Conservation (phyloP, 2,797 vertebrate genomes). For the Sebastes reedi region DNA sequence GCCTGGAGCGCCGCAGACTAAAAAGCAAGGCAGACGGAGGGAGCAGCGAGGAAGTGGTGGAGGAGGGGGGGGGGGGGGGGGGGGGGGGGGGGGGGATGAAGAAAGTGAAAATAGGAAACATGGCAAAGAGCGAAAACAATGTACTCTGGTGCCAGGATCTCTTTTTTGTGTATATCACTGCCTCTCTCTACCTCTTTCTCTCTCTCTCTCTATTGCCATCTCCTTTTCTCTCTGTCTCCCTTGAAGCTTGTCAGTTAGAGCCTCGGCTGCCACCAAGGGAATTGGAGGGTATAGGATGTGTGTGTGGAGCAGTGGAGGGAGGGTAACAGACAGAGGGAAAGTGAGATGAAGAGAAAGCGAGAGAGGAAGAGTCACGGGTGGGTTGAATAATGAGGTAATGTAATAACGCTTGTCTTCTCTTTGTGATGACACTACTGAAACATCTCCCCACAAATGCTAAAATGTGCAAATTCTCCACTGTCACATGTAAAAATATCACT, state of each 20-base stretch:
- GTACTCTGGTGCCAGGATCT: constrained; percentile 65
- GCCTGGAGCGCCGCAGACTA: constrained; percentile 73
- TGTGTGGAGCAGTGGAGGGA: constrained; percentile 49
- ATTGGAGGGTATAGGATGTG: constrained; percentile 63
- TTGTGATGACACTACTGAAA: constrained; percentile 61
- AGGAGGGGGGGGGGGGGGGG: constrained; percentile 14
- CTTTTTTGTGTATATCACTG: constrained; percentile 40
- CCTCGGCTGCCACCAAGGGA: constrained; percentile 67
- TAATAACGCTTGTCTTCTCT: constrained; percentile 53
- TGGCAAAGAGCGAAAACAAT: constrained; percentile 71
- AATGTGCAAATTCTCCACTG: constrained; percentile 39
- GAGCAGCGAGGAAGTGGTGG: constrained; percentile 46
- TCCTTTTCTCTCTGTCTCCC: constrained; percentile 57
- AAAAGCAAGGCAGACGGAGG: constrained; percentile 68
- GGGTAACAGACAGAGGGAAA: constrained; percentile 48
- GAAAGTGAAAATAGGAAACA: constrained; percentile 71
- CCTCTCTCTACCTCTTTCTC: constrained; percentile 36
- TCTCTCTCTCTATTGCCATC: constrained; percentile 15
- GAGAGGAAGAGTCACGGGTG: constrained; percentile 37
- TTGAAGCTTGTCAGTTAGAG: constrained; percentile 75
- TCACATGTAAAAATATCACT: constrained; percentile 20
- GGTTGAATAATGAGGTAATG: constrained; percentile 72
- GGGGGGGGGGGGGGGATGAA: constrained; percentile 29
- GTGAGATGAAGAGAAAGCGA: constrained; percentile 23
- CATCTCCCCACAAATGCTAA: constrained; percentile 34